A percentile compares a stretch with the other conserved stretches of the same genome.
phyloP scores from a whole-genome alignment of 2,797 vertebrate species.

The Phataginus tricuspis region DNA sequence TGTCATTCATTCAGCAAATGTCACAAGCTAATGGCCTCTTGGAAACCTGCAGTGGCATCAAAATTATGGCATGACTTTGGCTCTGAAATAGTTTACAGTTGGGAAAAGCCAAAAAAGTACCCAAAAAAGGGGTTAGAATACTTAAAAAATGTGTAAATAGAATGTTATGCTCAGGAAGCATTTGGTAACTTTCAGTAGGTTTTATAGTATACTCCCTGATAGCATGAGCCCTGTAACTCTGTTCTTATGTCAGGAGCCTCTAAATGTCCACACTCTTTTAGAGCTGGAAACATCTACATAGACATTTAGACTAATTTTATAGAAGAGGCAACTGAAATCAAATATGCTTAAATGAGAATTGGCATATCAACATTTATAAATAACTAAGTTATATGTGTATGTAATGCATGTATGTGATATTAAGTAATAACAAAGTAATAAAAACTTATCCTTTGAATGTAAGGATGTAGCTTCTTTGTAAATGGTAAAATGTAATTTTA shows the following conservation, averaged over 20 bases:
- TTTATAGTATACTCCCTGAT: neutral
- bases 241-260: neutral
- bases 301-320: neutral
- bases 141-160: neutral
- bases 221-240: neutral
- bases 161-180: neutral
- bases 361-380: neutral
- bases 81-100: neutral
- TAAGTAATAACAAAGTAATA: slow-evolving; percentile 14
- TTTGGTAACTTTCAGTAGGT: neutral
- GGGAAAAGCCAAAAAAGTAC: neutral
- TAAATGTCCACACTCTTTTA: neutral
- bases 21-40: neutral
- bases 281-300: neutral
- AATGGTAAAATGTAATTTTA: neutral
- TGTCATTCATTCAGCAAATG: neutral
- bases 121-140: neutral
- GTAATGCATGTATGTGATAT: neutral
- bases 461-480: neutral
- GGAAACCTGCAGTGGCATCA: neutral
- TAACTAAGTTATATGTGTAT: neutral
- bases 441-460: neutral
- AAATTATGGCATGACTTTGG: neutral
- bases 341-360: neutral
- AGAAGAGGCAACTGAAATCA: neutral